Percentiles rank a stretch among this genome's conserved stretches.
Evolutionary conservation across 2,888 invertebrate genomes (phyloP).

Genomic region (Hyppa rectilinea): DNA sequence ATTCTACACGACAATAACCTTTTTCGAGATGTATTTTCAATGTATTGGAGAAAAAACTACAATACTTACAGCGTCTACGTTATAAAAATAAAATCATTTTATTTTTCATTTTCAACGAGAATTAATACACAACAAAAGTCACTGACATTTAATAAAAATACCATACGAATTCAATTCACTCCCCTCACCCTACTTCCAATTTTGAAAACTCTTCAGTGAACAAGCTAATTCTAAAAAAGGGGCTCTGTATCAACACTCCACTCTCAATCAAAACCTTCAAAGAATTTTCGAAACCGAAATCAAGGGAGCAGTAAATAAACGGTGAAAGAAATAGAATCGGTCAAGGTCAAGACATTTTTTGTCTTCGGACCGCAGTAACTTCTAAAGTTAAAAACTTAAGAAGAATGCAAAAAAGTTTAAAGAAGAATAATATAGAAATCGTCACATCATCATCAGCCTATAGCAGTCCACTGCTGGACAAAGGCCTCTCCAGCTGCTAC

Average conservation of each 20-base stretch:
- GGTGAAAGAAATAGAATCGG: conserved; percentile 20
- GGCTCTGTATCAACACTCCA: conserved; percentile 13
- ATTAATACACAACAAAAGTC: not conserved
- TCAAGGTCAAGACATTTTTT: conserved; percentile 19
- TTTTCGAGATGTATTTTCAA: not conserved
- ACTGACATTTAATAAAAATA: conserved; percentile 20
- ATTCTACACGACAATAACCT: not conserved
- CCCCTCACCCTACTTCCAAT: conserved; percentile 1
- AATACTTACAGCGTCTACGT: not conserved
- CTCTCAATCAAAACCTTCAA: conserved; percentile 15
- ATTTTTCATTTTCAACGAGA: not conserved
- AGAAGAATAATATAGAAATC: too few relatives aligned
- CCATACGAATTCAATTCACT: not conserved
- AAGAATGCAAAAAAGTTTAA: too few relatives aligned
- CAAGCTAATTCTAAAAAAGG: conserved; percentile 33
- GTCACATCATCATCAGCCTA: too few relatives aligned
- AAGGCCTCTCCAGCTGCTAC: too few relatives aligned
- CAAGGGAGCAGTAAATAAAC: conserved; percentile 34
- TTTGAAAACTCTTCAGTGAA: conserved; percentile 33
- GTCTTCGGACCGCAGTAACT: not conserved
- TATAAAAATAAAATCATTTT: not conserved
- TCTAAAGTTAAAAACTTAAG: not conserved
- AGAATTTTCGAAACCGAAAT: conserved; percentile 31
- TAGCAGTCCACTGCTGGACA: too few relatives aligned
- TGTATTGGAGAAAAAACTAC: not conserved